Evolutionary conservation across 1,140 invertebrate species (phyloP), one percentile per base, ranked within the genome.

Genomic region (Bombus superbus): DNA sequence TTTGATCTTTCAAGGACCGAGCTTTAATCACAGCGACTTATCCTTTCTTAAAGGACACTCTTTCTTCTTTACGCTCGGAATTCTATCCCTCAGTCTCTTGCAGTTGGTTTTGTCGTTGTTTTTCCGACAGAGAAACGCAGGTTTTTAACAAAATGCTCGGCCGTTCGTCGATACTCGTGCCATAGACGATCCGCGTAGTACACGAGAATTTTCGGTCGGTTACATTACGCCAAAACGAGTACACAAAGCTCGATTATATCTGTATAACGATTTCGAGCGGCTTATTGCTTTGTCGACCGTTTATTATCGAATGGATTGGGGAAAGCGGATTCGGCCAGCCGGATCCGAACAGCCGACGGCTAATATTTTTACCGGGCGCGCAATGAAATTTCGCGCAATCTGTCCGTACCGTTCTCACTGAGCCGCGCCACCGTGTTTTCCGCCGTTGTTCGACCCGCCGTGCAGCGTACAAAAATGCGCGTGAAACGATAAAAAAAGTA

Each of bases 171-270:
- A 47, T 44, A 22, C 25, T 57, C 32, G 47, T 53, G 32, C 38
- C 10, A 2, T 53, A 9, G 13, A 8, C 13, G 28, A 72, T 42
- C 9, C 32, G 47, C 47, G 75, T 77, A 40, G 62, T 42, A 42
- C 38, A 28, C 18, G 28, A 9, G 15, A 78, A 64, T 42, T 32
- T 42, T 59, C 57, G 64, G 25, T 15, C 38, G 28, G 3, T 28
- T 38, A 64, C 38, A 57, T 28, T 42, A 76, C 75, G 32, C 11
- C 22, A 35, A 40, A 57, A 57, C 47, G 73, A 32, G 40, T 40
- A 35, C 22, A 15, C 71, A n/a, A 75, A 64, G 81, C 59, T 75
- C 53, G 71, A 83, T 76, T 53, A 83, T 76, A 83, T 76, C 44
- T 18, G 44, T 9, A 40, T n/a, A 83, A 76, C 74, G 76, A 66